Evolutionary conservation across 2,888 invertebrate genomes (phyloP).

Genomic region (Meandrusa payeni): DNA sequence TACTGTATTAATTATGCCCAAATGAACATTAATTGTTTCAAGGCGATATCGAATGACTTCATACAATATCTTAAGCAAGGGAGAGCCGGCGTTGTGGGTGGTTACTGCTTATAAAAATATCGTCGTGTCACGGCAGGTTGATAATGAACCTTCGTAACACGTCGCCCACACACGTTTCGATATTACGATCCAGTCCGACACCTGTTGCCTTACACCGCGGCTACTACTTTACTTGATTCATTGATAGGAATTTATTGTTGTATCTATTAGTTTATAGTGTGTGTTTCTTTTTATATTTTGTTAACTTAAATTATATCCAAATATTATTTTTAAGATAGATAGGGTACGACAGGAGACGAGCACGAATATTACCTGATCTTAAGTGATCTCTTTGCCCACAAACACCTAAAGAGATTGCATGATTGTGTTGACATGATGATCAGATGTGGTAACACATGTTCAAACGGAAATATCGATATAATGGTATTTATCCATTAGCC

Average conservation of each 20-base stretch:
- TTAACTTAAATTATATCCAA: no score
- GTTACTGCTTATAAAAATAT: slow-evolving; percentile 16
- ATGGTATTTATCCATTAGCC: no score
- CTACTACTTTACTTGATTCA: slow-evolving; percentile 17
- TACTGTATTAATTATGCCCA: neutral
- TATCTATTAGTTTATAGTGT: neutral
- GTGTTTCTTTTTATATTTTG: no score
- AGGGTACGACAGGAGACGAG: no score
- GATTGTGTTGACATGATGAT: no score
- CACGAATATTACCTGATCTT: no score
- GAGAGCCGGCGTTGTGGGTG: slow-evolving; percentile 14
- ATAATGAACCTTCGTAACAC: slow-evolving; percentile 24
- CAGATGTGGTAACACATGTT: no score
- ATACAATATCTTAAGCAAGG: slow-evolving; percentile 3
- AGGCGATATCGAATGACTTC: slow-evolving; percentile 15
- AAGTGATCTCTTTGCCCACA: no score
- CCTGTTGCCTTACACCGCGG: slow-evolving; percentile 15
- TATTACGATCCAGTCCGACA: slow-evolving; percentile 7
- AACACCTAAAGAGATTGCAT: no score
- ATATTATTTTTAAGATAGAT: no score
- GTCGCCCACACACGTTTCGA: slow-evolving; percentile 23
- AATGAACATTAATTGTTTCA: slow-evolving; percentile 7
- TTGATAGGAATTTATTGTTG: slow-evolving; percentile 10
- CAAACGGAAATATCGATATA: no score
- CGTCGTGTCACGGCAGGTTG: slow-evolving; percentile 18